phyloP scores from a whole-genome alignment of 2,888 invertebrate species.

The Acanthosepion lycidas region DNA sequence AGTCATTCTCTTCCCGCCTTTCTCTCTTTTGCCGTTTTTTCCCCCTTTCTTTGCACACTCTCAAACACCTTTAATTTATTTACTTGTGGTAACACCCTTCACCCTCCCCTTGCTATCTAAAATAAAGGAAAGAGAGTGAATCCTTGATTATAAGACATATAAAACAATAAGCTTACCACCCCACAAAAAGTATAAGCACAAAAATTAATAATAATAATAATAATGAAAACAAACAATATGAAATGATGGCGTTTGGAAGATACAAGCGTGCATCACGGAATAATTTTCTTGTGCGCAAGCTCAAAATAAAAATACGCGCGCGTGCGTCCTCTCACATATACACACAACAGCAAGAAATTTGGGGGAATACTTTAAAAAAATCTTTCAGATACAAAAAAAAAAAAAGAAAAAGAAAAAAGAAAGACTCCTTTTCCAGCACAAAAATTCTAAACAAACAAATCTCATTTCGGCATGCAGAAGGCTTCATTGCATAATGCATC shows the following conservation, averaged over 20 bases:
- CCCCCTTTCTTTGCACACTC: not conserved
- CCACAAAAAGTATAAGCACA: not conserved
- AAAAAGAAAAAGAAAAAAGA: not conserved
- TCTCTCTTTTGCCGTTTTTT: not conserved
- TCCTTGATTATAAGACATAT: not conserved
- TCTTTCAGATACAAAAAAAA: not conserved
- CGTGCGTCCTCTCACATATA: too few relatives aligned
- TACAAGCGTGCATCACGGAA: not conserved
- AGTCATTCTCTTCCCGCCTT: not conserved
- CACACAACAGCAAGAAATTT: not conserved
- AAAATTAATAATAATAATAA: not conserved
- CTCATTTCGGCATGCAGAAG: not conserved
- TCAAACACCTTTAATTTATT: not conserved
- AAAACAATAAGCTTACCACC: not conserved
- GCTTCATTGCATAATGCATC: not conserved
- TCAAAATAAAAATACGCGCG: not conserved
- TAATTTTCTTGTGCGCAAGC: not conserved
- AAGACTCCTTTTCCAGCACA: not conserved
- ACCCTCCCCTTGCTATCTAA: not conserved
- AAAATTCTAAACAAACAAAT: not conserved
- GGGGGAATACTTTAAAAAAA: not conserved
- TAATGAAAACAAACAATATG: not conserved
- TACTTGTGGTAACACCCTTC: not conserved
- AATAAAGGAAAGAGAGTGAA: too few relatives aligned
- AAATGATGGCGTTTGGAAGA: not conserved